Conservation (phyloP, 2,113 vertebrate genomes). For the Emydura subglobosa region DNA sequence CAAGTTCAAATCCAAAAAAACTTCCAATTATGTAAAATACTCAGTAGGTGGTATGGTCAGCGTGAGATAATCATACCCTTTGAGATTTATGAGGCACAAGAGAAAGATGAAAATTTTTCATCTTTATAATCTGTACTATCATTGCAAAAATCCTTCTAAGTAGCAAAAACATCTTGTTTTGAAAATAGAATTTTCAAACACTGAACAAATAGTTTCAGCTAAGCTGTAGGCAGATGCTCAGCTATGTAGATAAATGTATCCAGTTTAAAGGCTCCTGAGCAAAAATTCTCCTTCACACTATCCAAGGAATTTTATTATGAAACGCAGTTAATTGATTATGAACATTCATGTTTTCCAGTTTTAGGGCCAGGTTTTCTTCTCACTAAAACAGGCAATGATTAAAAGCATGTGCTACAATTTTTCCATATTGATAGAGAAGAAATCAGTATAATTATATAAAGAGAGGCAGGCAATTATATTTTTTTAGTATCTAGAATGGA, state of each 20-base stretch:
- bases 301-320: not conserved
- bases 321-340: not conserved
- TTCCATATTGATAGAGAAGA: not conserved
- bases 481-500: not conserved
- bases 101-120: not conserved
- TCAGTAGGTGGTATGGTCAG: not conserved
- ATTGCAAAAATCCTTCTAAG: not conserved
- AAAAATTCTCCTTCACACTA: not conserved
- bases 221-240: not conserved
- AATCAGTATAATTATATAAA: not conserved
- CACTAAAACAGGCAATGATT: not conserved
- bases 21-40: slow-evolving; percentile 6
- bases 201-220: not conserved
- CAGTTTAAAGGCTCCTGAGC: not conserved
- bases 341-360: not conserved
- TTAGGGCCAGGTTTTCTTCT: not conserved
- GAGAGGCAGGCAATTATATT: not conserved
- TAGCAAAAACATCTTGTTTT: not conserved
- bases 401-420: not conserved
- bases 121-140: not conserved
- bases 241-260: not conserved
- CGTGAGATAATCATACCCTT: not conserved
- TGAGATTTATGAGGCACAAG: not conserved
- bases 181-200: not conserved
- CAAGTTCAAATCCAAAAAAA: not conserved